phyloP scores from a whole-genome alignment of 2,113 vertebrate genomes.

The Corythornis cristatus region DNA sequence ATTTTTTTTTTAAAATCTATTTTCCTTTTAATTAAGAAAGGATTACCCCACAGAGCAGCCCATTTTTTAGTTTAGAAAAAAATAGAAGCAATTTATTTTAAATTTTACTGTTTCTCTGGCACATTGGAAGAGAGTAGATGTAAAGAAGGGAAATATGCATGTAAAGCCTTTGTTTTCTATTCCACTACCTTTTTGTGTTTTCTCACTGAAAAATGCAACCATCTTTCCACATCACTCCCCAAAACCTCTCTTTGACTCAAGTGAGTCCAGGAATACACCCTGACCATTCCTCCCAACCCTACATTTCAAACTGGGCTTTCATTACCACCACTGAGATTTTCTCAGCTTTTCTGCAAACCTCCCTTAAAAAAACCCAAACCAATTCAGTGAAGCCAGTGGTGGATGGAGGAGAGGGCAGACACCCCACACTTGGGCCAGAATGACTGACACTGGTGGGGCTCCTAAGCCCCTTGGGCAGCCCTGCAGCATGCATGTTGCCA shows the following conservation, averaged over 20 bases:
- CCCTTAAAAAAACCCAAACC: neutral
- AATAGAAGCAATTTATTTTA: neutral
- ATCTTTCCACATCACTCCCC: accelerated
- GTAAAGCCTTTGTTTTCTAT: neutral
- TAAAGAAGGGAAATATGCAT: neutral
- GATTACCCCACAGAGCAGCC: accelerated
- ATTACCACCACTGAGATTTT: accelerated
- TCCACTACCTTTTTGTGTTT: accelerated
- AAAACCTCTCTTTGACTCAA: accelerated
- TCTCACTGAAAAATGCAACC: accelerated
- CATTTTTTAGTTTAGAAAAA: neutral
- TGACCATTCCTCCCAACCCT: accelerated
- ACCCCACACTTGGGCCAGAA: neutral
- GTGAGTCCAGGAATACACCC: accelerated
- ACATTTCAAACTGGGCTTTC: accelerated
- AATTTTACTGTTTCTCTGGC: neutral
- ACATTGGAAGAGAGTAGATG: neutral
- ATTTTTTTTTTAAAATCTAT: neutral
- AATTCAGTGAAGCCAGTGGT: accelerated
- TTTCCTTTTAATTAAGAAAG: neutral
- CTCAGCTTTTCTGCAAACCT: neutral
- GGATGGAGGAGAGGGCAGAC: neutral
- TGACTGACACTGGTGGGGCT: neutral
- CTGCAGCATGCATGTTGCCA: neutral
- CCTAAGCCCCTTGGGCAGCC: neutral